phyloP scores from a whole-genome alignment of 1,140 invertebrate genomes.

The Ostrea edulis region DNA sequence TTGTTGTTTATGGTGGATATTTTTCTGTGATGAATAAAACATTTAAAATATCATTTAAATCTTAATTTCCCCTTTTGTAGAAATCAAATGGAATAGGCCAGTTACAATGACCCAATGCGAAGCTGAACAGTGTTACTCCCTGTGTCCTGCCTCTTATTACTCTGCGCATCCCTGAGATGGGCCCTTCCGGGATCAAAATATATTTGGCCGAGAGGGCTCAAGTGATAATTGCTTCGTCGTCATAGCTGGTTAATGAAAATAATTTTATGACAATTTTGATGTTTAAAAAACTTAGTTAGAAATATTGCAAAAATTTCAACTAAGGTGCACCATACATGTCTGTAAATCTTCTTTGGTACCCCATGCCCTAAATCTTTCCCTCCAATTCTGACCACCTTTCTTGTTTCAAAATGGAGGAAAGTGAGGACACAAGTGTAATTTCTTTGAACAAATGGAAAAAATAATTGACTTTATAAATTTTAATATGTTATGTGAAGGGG shows the following conservation, averaged over 20 bases:
- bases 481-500: not conserved
- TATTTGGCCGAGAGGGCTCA: no score
- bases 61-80: no score
- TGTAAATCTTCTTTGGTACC: not conserved
- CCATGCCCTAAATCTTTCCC: no score
- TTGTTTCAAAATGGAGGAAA: not conserved
- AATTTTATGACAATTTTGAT: not conserved
- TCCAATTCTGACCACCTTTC: not conserved
- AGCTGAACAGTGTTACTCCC: no score
- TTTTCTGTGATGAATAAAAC: no score
- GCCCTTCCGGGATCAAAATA: no score
- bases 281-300: not conserved
- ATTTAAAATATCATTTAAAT: no score
- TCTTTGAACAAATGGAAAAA: not conserved
- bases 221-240: no score
- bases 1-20: not conserved
- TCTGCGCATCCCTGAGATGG: not conserved
- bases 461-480: not conserved
- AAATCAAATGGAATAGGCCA: no score
- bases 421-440: not conserved
- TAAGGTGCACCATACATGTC: no score
- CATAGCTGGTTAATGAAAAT: not conserved
- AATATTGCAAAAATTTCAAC: not conserved
- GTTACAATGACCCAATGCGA: no score
- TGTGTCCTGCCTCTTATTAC: no score